Base-by-base conservation (phyloP, 1,140 invertebrate species). In the Phymorhynchus buccinoides region DNA sequence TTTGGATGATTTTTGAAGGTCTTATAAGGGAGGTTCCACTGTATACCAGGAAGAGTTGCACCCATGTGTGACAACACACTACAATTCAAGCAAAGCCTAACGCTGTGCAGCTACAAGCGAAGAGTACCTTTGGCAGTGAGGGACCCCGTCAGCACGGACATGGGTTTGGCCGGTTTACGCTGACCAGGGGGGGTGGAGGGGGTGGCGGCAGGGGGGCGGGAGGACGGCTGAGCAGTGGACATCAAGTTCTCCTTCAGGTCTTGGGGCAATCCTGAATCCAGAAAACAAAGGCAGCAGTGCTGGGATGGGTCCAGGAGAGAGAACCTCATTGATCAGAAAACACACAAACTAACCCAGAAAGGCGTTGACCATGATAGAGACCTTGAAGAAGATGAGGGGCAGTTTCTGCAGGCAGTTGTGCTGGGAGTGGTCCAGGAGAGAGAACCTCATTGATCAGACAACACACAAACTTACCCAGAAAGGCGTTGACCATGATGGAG, bases 291-390 rank as follows among this genome's bases (percentile, higher is more conserved):
- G n/a, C n/a, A n/a, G n/a, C n/a, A n/a, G n/a, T n/a, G n/a, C n/a
- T n/a, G n/a, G n/a, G n/a, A n/a, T n/a, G n/a, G n/a, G n/a, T n/a
- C n/a, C n/a, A n/a, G n/a, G n/a, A n/a, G n/a, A n/a, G n/a, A 80
- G 41, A 79, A 35, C 2, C 48, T 18, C 12, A 52, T 14, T 52
- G 48, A 52, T 0, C 48, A 27, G 48, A n/a, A 37, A 66, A 42
- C 39, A 18, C 12, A 14, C 39, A 78, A 3, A 78, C 89, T 95
- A 95, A 98, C 98, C 98, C 88, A 99, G 93, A 94, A 99, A 99
- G 32, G 98, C 97, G 94, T 99, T 98, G 18, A 99, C 97, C 91
- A 98, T 96, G 56, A 96, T 96, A 96, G 94, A 99, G 14, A 98
- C 97, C 93, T 97, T 97, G 62, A 97, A 94, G 94, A 99, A 99